Evolutionary conservation across 2,888 invertebrate species (phyloP).

Genomic region (Tribolium freemani): DNA sequence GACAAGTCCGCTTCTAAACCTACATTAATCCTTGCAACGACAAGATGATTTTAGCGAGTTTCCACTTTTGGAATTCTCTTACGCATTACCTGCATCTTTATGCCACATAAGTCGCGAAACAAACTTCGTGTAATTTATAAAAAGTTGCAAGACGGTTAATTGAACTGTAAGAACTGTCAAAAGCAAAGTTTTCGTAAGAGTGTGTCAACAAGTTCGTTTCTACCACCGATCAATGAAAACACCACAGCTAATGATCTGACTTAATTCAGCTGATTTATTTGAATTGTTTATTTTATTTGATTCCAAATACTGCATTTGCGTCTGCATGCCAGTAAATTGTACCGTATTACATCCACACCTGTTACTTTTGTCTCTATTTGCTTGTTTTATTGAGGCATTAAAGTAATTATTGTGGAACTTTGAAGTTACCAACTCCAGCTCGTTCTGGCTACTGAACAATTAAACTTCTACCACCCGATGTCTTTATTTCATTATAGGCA

Average conservation of each 20-base stretch:
- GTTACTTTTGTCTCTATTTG: not conserved
- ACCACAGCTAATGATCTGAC: not conserved
- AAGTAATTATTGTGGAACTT: conserved; percentile 21
- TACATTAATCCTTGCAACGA: conserved; percentile 19
- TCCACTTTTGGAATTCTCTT: conserved; percentile 17
- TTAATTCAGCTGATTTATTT: not conserved
- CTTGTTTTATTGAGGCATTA: conserved; percentile 22
- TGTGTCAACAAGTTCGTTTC: conserved; percentile 15
- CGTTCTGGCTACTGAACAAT: conserved; percentile 8
- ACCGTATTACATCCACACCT: not conserved
- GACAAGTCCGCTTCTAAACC: not conserved
- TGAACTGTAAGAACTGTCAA: conserved; percentile 5
- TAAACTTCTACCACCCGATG: not conserved
- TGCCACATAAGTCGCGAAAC: conserved; percentile 1
- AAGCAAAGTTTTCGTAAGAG: conserved; percentile 13
- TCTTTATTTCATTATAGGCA: not conserved
- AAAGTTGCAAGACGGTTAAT: conserved; percentile 19
- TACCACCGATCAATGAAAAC: conserved; percentile 7
- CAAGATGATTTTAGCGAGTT: conserved; percentile 21
- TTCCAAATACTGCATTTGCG: not conserved
- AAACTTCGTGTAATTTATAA: conserved; percentile 17
- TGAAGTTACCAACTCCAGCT: conserved; percentile 7
- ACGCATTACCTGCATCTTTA: conserved; percentile 17
- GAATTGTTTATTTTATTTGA: not conserved
- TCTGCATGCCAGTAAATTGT: not conserved